Evolutionary conservation across 2,113 vertebrate genomes (phyloP).

Genomic region (Chauna torquata): DNA sequence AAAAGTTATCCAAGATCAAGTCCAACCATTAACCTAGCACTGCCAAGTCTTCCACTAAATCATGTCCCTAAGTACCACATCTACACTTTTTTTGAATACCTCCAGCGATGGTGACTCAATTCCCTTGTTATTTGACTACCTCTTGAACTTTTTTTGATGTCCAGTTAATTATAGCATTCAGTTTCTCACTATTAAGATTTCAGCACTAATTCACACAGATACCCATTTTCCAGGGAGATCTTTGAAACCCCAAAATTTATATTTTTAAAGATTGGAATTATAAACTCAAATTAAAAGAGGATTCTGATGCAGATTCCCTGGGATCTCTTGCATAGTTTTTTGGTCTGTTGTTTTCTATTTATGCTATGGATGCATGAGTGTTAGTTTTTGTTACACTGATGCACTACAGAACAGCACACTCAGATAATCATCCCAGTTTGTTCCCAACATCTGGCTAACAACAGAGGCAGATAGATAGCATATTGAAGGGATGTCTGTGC

Average conservation of each 20-base stretch:
- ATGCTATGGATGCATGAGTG: accelerated
- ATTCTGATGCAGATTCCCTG: neutral
- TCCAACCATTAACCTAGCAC: too few relatives aligned
- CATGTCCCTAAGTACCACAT: too few relatives aligned
- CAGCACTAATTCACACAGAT: neutral
- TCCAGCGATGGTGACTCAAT: too few relatives aligned
- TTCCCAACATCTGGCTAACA: conserved; percentile 34
- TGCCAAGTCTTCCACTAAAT: too few relatives aligned
- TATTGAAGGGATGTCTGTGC: neutral
- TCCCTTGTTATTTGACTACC: neutral
- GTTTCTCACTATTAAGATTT: neutral
- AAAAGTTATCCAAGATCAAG: too few relatives aligned
- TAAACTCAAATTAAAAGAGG: neutral
- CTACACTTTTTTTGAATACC: too few relatives aligned
- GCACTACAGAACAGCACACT: neutral
- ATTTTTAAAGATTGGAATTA: neutral
- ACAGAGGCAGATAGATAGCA: neutral
- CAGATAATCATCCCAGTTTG: neutral
- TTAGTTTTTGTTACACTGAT: neutral
- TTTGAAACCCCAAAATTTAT: neutral
- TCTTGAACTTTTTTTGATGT: neutral
- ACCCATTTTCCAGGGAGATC: neutral
- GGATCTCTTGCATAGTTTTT: neutral
- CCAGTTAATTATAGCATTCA: neutral
- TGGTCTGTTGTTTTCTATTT: neutral